Base-by-base conservation (phyloP, 2,888 invertebrate genomes). In the Tribolium freemani region DNA sequence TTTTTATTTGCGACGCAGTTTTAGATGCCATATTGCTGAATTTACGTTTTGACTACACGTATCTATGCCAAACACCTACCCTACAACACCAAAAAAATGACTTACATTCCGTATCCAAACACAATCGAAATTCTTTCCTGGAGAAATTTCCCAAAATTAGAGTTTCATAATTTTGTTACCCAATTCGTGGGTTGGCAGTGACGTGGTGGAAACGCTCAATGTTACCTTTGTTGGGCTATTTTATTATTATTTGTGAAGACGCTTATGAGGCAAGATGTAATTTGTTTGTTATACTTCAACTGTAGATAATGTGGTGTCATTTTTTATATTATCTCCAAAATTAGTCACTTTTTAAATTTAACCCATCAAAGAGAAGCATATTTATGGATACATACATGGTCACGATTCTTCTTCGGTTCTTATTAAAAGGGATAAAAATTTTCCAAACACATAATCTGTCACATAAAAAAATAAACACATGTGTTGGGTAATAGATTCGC, bases 161-260 rank as follows among this genome's bases (percentile, higher is more conserved):
- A 26, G 26, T 26, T 26, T 26, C 26, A 26, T 26, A 20, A 38
- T 63, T 63, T 63, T 50, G 63, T 48, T 48, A n/a, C 45, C 45
- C 38, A 63, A 30, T 26, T 38, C 51, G 58, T 58, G 56, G 63
- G 63, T 63, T 51, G 63, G 11, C 48, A 8, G 60, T 69, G 69
- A 69, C 69, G 69, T 69, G 69, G 58, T 51, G 31, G 48, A 69
- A 69, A 60, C 51, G 69, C 58, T 69, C 69, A 60, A 60, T 69
- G 31, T 60, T 48, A 26, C 58, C 44, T 56, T 48, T 58, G 46
- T 31, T 58, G 50, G 48, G 38, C 8, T 38, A 26, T 26, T 26
- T 26, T 26, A 26, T 26, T 26, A 38, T 38, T 38, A 38, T 38
- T 68, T 11, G 30, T n/a, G 48, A 61, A 46, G 46, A 21, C 26